These are phyloP conservation scores for Metalampra italica DNA, from an alignment of 2,888 invertebrate genomes.

Conservation along the genomic window DNA sequence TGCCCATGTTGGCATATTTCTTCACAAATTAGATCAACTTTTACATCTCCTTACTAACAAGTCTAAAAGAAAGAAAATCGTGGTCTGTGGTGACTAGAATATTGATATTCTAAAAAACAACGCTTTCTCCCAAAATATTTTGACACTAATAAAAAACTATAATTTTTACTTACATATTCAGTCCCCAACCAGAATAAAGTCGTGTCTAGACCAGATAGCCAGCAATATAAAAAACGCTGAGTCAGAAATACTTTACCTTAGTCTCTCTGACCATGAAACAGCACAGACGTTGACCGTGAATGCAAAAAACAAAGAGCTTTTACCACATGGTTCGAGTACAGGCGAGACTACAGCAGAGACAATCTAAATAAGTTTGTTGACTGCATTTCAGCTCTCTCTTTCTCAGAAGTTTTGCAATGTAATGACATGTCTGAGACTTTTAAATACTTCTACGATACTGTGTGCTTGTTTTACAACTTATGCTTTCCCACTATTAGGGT, in stretches of 20 bases:
- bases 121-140: neutral
- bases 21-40: slow-evolving; percentile 6
- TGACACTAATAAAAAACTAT: neutral
- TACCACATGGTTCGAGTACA: neutral
- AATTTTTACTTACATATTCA: neutral
- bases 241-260: neutral
- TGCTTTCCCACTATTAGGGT: neutral
- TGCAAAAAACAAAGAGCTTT: neutral
- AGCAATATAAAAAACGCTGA: neutral
- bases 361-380: neutral
- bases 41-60: slow-evolving; percentile 1
- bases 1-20: neutral
- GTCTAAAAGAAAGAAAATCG: neutral
- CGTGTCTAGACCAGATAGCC: neutral
- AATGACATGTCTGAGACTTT: neutral
- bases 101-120: neutral
- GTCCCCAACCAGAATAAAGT: neutral
- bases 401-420: neutral
- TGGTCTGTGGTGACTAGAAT: neutral
- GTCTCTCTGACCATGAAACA: neutral
- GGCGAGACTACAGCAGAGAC: neutral
- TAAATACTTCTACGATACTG: neutral
- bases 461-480: neutral
- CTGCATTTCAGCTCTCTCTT: neutral
- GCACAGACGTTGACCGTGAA: neutral